phyloP scores from a whole-genome alignment of 2,113 vertebrate genomes.

The Urocolius indicus region DNA sequence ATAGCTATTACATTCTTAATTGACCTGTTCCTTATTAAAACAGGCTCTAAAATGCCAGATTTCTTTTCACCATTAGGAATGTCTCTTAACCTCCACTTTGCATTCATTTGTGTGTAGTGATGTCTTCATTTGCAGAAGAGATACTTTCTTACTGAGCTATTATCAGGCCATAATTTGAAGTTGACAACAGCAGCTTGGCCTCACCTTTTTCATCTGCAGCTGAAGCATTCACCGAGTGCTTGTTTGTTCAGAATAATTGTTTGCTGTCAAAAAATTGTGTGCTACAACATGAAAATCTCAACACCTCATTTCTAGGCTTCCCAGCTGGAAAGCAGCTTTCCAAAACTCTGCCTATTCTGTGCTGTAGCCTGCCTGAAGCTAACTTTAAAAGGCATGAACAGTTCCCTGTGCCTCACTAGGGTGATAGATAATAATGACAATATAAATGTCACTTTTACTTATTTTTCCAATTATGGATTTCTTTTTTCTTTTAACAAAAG shows the following conservation, averaged over 20 bases:
- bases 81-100: background rate
- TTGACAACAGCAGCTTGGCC: background rate
- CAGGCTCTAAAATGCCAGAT: background rate
- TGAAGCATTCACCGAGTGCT: background rate
- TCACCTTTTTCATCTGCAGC: background rate
- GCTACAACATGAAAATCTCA: background rate
- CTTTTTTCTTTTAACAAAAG: background rate
- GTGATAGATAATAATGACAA: background rate
- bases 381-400: background rate
- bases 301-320: background rate
- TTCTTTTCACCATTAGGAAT: background rate
- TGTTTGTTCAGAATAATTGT: constrained; percentile 19
- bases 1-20: background rate
- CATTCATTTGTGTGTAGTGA: background rate
- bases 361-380: background rate
- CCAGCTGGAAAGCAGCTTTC: background rate
- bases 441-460: background rate
- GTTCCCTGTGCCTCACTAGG: background rate
- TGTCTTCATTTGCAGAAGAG: background rate
- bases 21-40: background rate
- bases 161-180: background rate
- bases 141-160: background rate
- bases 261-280: background rate
- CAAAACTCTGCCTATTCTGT: background rate
- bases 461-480: background rate